These are phyloP conservation scores for Uropetala carovei DNA, from an alignment of 2,888 invertebrate genomes.

Conservation along the genomic window DNA sequence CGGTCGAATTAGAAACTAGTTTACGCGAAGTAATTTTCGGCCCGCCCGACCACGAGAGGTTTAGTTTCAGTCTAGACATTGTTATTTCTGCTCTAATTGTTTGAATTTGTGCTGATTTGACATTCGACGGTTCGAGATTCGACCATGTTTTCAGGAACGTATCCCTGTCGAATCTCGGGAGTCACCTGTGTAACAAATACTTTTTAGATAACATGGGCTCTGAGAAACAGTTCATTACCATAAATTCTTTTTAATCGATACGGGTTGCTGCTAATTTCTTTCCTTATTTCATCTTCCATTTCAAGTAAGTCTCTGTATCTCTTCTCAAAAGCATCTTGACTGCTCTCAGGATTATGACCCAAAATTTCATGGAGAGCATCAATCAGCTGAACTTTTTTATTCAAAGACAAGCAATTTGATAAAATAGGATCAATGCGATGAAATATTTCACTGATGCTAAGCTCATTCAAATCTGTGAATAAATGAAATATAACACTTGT, in stretches of 20 bases:
- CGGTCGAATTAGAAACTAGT: too few relatives aligned
- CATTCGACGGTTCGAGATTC: too few relatives aligned
- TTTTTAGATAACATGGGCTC: too few relatives aligned
- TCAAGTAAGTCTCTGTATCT: conserved; percentile 5
- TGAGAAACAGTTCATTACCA: conserved; percentile 20
- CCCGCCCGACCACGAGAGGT: too few relatives aligned
- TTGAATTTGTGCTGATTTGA: too few relatives aligned
- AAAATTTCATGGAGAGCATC: conserved; percentile 42
- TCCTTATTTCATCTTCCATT: conserved; percentile 8
- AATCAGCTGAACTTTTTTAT: not conserved
- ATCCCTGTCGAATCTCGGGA: too few relatives aligned
- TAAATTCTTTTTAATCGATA: conserved; percentile 34
- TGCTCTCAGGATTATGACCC: conserved; percentile 38
- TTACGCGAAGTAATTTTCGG: too few relatives aligned
- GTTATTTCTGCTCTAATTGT: too few relatives aligned
- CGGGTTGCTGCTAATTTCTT: conserved; percentile 18
- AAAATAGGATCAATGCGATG: conserved; percentile 7
- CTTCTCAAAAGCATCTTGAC: not conserved
- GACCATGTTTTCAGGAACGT: too few relatives aligned
- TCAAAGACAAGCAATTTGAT: not conserved
- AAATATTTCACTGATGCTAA: conserved; percentile 14
- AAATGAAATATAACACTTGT: conserved; percentile 51
- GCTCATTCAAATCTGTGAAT: conserved; percentile 36
- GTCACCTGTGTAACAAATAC: too few relatives aligned
- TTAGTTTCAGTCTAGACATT: too few relatives aligned